Base-by-base conservation (phyloP, 2,888 invertebrate genomes). In the Cerastis rubricosa region DNA sequence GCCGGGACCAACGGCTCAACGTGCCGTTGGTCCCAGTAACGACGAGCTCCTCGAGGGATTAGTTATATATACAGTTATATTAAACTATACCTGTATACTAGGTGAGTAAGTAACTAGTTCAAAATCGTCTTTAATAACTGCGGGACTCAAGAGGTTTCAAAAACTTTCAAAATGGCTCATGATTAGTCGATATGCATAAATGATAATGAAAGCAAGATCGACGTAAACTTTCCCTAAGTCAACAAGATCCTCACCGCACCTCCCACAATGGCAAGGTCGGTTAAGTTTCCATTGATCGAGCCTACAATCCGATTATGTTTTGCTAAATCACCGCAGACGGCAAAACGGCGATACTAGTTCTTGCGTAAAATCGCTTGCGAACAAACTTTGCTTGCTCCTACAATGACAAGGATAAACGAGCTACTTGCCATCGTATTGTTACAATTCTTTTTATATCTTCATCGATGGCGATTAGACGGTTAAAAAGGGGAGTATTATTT, bases 361-460 rank as follows among this genome's bases (percentile, higher is more conserved):
- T 69, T 78, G 89, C 85, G 80, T 83, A 85, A 90, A 91, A 89
- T 90, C 86, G 84, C 76, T 85, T 68, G 68, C 74, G 70, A 84
- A 88, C 83, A 84, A 89, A 89, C 78, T 91, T 89, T 70, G 74
- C 45, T 57, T 65, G 66, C 83, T 66, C 74, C 79, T 81, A 85
- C 78, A 78, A 45, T 87, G 89, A 90, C 91, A 87, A 86, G 75
- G 86, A 90, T 84, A 87, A 88, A 90, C 87, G 88, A 87, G 68
- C 81, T 83, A 82, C 61, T 87, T 75, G 72, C 45, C 64, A 57
- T 78, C 25, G 74, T 77, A 78, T 74, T 78, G 74, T 75, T 75
- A 78, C 22, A 74, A 65, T 57, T 69, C 14, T 74, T 71, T 82
- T 74, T 63, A 78, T 66, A 66, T 67, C 45, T 57, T 51, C 49